Conservation (phyloP, 2,888 invertebrate genomes). For the Chironomus riparius region DNA sequence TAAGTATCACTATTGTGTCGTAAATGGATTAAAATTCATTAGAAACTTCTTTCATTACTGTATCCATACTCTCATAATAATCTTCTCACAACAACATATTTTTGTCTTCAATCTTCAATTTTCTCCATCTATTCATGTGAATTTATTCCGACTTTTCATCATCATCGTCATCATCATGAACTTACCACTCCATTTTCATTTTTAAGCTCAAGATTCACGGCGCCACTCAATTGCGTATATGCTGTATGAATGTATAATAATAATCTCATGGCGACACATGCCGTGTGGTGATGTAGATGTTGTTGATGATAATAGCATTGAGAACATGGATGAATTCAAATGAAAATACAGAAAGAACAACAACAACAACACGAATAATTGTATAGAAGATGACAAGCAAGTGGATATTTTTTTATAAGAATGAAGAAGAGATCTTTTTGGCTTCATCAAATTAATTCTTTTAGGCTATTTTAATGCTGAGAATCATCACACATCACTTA, state of each 20-base stretch:
- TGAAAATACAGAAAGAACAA: not conserved
- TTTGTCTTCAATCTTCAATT: too few species aligned
- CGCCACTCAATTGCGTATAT: constrained; percentile 4
- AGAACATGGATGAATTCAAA: not conserved
- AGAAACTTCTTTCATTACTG: too few species aligned
- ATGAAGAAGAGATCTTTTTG: not conserved
- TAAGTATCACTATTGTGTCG: too few species aligned
- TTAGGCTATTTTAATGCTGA: not conserved
- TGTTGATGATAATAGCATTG: not conserved
- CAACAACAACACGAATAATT: not conserved
- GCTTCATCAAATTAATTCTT: constrained; percentile 2
- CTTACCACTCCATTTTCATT: not conserved
- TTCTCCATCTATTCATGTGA: not conserved
- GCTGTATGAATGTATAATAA: constrained; percentile 1
- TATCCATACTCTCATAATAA: too few species aligned
- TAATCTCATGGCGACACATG: constrained; percentile 9
- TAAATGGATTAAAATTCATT: too few species aligned
- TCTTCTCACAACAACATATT: too few species aligned
- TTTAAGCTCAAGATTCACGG: not conserved
- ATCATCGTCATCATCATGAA: not conserved
- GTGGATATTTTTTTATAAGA: not conserved
- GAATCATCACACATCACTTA: not conserved
- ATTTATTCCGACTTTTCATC: not conserved
- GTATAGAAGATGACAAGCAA: not conserved
- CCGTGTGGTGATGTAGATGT: not conserved